phyloP scores from a whole-genome alignment of 2,888 invertebrate genomes.

The Chirona hameri region DNA sequence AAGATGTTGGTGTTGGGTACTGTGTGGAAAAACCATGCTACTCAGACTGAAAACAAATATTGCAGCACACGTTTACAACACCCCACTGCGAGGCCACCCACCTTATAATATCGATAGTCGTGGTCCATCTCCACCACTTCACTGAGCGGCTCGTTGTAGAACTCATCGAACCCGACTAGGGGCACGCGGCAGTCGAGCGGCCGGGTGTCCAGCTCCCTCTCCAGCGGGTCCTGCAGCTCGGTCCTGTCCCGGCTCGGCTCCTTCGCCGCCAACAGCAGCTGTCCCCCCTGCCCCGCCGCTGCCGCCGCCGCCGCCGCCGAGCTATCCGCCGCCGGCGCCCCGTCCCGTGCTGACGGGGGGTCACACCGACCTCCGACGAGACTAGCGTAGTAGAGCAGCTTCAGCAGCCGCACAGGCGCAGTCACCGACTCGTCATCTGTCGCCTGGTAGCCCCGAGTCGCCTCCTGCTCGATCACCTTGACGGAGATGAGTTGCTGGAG shows the following conservation, averaged over 20 bases:
- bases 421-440: not conserved
- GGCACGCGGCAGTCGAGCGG: conserved; percentile 79
- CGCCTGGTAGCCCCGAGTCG: conserved; percentile 11
- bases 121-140: conserved; percentile 91
- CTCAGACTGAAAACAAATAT: not conserved
- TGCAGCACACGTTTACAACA: not conserved
- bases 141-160: conserved; percentile 90
- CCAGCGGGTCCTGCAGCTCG: conserved; percentile 60
- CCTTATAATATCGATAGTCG: conserved; percentile 83
- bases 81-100: conserved; percentile 47
- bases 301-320: conserved; percentile 29
- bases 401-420: not conserved
- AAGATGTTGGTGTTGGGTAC: too few relatives aligned
- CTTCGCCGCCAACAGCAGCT: conserved; percentile 46
- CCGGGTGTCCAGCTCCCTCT: conserved; percentile 66
- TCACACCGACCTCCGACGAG: conserved; percentile 5
- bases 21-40: too few relatives aligned
- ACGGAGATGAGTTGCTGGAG: conserved; percentile 85
- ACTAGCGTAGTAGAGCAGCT: conserved; percentile 27
- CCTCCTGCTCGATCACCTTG: conserved; percentile 69
- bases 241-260: conserved; percentile 37
- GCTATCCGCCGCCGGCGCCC: conserved; percentile 54
- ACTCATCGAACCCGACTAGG: conserved; percentile 78
- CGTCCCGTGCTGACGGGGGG: conserved; percentile 54
- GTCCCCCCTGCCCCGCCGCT: conserved; percentile 40